Evolutionary conservation across 2,113 vertebrate species (phyloP), one percentile per base, ranked within the genome.

Genomic region (Ginglymostoma cirratum): DNA sequence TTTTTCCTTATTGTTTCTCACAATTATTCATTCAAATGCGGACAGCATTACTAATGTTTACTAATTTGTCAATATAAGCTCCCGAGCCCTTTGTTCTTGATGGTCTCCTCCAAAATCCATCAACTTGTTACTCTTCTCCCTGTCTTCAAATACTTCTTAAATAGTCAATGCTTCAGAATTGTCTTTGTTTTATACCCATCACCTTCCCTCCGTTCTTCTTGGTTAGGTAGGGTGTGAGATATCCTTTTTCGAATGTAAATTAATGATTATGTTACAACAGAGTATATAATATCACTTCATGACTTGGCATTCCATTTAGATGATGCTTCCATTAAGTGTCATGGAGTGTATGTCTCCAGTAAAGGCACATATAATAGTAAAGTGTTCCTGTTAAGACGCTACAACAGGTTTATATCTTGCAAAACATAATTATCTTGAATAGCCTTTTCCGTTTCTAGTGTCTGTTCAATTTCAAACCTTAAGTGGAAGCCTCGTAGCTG

Each of bases 401-500:
- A 48, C 69, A 95, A 5, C 69, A 72, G 69, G 42, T 15, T 95
- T 52, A 6, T 65, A 19, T 92, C 21, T 4, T 70, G 27, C 21
- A 72, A 52, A 95, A 34, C 72, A 67, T 94, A 45, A 95, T 70
- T 72, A 95, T 48, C 38, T 27, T 69, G 15, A 72, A 95, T 52
- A 72, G 69, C 24, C 61, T 95, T 72, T 5, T 30, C 23, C 45
- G 66, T 72, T 95, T 19, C 67, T 72, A 27, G 24, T 95, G 19
- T 69, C 0, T 45, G 69, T 94, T 94, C 45, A 42, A 69, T 69
- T 94, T 45, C 42, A 94, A 69, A 94, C 23, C 66, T 94, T 69
- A 67, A 94, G 23, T 94, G 65, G n/a, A 94, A 94, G 21, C n/a
- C n/a, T 45, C 69, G 92, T 67, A 94, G n/a, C n/a, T 94, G 19